phyloP scores from a whole-genome alignment of 1,140 invertebrate species.

The Ditylenchus dipsaci region DNA sequence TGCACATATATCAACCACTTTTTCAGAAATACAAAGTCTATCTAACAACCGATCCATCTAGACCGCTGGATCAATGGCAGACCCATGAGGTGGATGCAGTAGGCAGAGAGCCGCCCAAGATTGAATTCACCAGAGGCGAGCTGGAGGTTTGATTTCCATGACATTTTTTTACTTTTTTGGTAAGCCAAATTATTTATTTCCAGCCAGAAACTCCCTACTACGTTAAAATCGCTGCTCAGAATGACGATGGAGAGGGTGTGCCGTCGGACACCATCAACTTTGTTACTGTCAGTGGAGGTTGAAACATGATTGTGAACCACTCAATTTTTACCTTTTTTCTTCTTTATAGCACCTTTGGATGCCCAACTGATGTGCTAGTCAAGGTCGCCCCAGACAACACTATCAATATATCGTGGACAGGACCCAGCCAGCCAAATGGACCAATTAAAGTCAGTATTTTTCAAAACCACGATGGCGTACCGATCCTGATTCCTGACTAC shows the following conservation, averaged over 20 bases:
- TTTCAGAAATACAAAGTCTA: constrained; percentile 51
- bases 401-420: constrained; percentile 50
- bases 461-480: too few relatives aligned
- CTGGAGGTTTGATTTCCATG: constrained; percentile 13
- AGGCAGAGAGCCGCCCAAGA: constrained; percentile 29
- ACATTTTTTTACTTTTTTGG: too few relatives aligned
- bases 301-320: constrained; percentile 9
- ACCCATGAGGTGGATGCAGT: constrained; percentile 36
- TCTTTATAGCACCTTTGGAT: constrained; percentile 56
- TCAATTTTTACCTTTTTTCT: constrained; percentile 17
- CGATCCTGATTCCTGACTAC: too few relatives aligned
- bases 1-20: neutral
- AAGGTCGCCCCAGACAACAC: constrained; percentile 50
- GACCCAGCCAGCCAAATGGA: constrained; percentile 49
- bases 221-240: constrained; percentile 52
- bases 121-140: constrained; percentile 48
- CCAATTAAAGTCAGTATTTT: constrained; percentile 24
- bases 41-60: constrained; percentile 51
- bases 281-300: constrained; percentile 47
- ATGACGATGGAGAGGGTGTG: constrained; percentile 49
- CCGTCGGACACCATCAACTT: constrained; percentile 45
- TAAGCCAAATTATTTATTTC: too few relatives aligned
- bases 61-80: constrained; percentile 55
- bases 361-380: constrained; percentile 49
- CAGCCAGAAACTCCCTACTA: constrained; percentile 55